Evolutionary conservation across 1,140 invertebrate genomes (phyloP).

Genomic region (Psix sp.): DNA sequence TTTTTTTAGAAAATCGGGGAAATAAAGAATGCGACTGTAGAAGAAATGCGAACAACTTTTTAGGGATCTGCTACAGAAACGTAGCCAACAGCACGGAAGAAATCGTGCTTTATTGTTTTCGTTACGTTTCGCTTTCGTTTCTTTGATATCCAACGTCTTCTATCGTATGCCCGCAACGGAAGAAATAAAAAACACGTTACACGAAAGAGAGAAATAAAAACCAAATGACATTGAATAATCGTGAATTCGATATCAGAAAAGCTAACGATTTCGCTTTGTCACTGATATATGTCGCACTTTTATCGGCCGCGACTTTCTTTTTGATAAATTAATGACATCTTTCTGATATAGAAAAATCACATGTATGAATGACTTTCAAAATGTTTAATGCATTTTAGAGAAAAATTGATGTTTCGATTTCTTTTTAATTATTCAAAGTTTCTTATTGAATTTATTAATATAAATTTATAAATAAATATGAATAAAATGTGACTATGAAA

Average conservation of each 20-base stretch:
- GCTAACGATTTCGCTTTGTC: conserved; percentile 17
- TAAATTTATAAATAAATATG: too few species aligned
- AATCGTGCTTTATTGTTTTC: conserved; percentile 60
- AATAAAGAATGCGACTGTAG: conserved; percentile 20
- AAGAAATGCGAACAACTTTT: conserved; percentile 28
- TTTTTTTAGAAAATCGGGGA: conserved; percentile 10
- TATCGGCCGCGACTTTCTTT: too few species aligned
- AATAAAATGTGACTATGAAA: too few species aligned
- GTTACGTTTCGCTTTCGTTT: conserved; percentile 58
- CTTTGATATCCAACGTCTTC: conserved; percentile 43
- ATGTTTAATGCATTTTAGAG: too few species aligned
- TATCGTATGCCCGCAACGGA: conserved; percentile 29
- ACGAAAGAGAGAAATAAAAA: conserved; percentile 37
- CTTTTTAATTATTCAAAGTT: too few species aligned
- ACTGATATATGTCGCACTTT: conserved; percentile 4
- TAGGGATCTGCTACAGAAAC: conserved; percentile 19
- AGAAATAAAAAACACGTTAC: conserved; percentile 37
- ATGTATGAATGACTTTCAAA: too few species aligned
- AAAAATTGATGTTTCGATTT: too few species aligned
- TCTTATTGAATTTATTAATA: too few species aligned
- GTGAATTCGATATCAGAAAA: conserved; percentile 22
- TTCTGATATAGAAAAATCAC: too few species aligned
- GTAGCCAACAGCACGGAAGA: conserved; percentile 38
- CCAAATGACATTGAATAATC: conserved; percentile 26
- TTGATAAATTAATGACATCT: too few species aligned